These are phyloP conservation scores for Tolypeutes matacus DNA, from an alignment of 2,797 vertebrate species.

Conservation along the genomic window DNA sequence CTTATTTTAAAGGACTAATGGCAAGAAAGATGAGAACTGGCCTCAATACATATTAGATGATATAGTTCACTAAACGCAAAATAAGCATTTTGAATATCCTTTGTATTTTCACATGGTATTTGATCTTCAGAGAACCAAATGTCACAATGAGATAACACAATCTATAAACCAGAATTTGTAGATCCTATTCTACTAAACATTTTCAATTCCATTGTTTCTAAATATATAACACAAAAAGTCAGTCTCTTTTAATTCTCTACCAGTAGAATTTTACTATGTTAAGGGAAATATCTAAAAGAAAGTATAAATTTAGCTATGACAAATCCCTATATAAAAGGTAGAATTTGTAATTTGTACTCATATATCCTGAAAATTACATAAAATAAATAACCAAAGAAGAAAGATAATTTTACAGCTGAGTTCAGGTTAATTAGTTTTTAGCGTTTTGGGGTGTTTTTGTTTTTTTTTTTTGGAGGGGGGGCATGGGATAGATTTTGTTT, in stretches of 20 bases:
- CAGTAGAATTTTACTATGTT: not conserved
- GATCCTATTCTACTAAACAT: not conserved
- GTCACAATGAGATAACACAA: not conserved
- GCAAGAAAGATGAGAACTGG: not conserved
- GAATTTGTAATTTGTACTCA: not conserved
- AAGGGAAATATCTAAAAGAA: not conserved
- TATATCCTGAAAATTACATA: not conserved
- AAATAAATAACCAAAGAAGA: constrained; percentile 25
- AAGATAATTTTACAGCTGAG: not conserved
- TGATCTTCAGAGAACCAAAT: not conserved
- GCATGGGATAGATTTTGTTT: not conserved
- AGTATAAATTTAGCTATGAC: not conserved
- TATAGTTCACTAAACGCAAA: not conserved
- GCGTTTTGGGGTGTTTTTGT: not conserved
- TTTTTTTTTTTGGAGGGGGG: not conserved
- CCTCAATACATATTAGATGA: not conserved
- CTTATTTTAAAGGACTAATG: constrained; percentile 30
- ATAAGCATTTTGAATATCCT: not conserved
- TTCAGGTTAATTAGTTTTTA: not conserved
- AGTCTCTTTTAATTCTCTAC: not conserved
- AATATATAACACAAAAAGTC: not conserved
- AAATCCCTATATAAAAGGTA: not conserved
- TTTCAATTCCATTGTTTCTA: constrained; percentile 12
- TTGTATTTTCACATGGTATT: not conserved
- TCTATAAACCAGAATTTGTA: not conserved